A percentile compares a stretch with the other conserved stretches of the same genome.
Conservation (phyloP, 2,888 invertebrate species). For the Lasioglossum marginatum region DNA sequence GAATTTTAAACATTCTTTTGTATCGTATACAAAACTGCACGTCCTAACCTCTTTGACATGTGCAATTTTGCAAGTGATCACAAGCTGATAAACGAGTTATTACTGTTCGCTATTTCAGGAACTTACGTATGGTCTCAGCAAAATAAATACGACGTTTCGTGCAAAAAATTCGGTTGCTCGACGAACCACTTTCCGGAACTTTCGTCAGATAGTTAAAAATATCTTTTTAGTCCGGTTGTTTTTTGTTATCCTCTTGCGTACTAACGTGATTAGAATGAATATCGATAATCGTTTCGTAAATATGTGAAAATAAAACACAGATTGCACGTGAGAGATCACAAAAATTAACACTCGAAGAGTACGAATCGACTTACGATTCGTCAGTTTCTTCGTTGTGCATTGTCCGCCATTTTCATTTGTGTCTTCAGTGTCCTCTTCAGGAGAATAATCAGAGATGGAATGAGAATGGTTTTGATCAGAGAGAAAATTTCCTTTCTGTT, state of each 20-base stretch:
- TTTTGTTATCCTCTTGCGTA: constrained; percentile 1
- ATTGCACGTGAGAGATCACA: constrained; percentile 8
- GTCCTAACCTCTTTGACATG: constrained; percentile 47
- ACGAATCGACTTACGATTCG: constrained; percentile 43
- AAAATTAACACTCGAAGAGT: constrained; percentile 24
- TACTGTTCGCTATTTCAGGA: constrained; percentile 19
- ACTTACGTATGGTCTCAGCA: constrained; percentile 52
- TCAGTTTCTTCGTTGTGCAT: constrained; percentile 44
- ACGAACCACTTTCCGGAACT: constrained; percentile 61
- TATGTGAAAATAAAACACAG: constrained; percentile 8
- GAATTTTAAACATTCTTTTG: constrained; percentile 3
- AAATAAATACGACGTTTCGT: constrained; percentile 26
- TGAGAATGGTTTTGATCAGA: too few species aligned
- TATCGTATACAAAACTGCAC: constrained; percentile 35
- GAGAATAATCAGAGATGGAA: background rate
- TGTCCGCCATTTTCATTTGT: constrained; percentile 35
- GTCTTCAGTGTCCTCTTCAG: constrained; percentile 22
- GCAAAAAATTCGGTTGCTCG: constrained; percentile 48
- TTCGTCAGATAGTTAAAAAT: constrained; percentile 50
- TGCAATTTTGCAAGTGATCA: background rate
- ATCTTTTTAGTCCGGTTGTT: background rate
- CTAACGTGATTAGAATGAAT: background rate
- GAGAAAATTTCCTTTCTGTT: too few species aligned
- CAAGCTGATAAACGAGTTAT: constrained; percentile 2
- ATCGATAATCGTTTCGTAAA: constrained; percentile 16